Conservation (phyloP, 1,140 invertebrate species). For the Pemphigus obesinymphae region DNA sequence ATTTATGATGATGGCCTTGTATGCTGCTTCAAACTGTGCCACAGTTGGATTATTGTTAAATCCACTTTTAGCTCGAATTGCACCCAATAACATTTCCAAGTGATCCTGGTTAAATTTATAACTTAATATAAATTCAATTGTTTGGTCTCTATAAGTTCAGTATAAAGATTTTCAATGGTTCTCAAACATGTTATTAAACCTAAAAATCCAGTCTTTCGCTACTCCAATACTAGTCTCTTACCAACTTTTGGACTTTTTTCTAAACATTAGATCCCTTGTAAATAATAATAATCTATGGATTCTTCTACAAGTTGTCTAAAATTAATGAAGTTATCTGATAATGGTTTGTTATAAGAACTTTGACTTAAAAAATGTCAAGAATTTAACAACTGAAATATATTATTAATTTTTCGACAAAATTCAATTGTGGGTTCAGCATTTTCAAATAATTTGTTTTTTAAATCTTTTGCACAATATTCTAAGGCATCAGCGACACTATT, state of each 20-base stretch:
- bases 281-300: not conserved
- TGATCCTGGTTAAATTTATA: too few relatives aligned
- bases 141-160: not conserved
- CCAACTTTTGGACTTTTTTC: not conserved
- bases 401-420: constrained; percentile 21
- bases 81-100: too few relatives aligned
- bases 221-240: too few relatives aligned
- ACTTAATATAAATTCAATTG: too few relatives aligned
- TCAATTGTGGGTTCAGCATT: not conserved
- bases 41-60: too few relatives aligned
- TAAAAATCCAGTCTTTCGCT: not conserved
- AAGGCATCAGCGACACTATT: not conserved
- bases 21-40: too few relatives aligned
- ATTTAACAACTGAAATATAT: constrained; percentile 40
- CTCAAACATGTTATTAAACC: not conserved
- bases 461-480: not conserved
- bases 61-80: too few relatives aligned
- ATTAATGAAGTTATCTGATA: not conserved
- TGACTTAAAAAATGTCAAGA: constrained; percentile 1
- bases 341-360: not conserved
- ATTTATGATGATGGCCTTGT: too few relatives aligned
- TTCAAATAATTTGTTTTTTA: not conserved
- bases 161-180: not conserved
- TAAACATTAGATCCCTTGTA: not conserved
- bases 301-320: not conserved